Evolutionary conservation across 2,888 invertebrate genomes (phyloP), one percentile per base, ranked within the genome.

Genomic region (Ypsolopha scabrella): DNA sequence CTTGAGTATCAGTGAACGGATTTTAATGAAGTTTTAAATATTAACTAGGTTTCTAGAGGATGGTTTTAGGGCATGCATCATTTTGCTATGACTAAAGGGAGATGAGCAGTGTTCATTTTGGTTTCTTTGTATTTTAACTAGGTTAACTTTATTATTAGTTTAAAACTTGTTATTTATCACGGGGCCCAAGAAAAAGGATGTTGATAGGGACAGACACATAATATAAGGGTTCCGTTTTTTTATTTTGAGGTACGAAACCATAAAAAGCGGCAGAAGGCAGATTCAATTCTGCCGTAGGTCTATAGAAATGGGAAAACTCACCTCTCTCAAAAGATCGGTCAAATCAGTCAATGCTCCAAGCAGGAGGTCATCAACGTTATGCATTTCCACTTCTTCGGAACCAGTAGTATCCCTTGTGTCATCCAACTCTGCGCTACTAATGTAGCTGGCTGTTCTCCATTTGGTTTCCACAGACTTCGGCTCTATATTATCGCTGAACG

Each of bases 281-380:
- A 38, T 38, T 10, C n/a, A 2, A 38, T 9, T 6, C 9, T 3
- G 9, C 13, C 10, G 6, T 7, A 24, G 2, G 24, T 24, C 24
- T 24, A 4, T 24, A 24, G 24, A 46, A 33, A 46, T 2, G 10
- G 13, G 37, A 47, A 34, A 49, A 53, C 67, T 72, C 65, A 89
- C 89, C 71, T 89, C 88, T 51, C 73, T 62, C 54, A 89, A 67
- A 48, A 90, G 58, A 52, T 85, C 80, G 0, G 86, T 79, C 13
- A 90, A 62, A 63, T 89, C 89, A 57, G 73, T 77, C 55, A 90
- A 60, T 0, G 88, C 87, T 2, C 86, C 88, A 1, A 73, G 59
- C 0, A 88, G 66, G 35, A 88, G 52, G 1, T 77, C 72, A 46
- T 79, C 74, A 1, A 69, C 60, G 33, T 69, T 64, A 3, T 63